Percentiles rank a stretch among this genome's conserved stretches.
Evolutionary conservation across 2,888 invertebrate species (phyloP).

Genomic region (Tetheella fluctuosa): DNA sequence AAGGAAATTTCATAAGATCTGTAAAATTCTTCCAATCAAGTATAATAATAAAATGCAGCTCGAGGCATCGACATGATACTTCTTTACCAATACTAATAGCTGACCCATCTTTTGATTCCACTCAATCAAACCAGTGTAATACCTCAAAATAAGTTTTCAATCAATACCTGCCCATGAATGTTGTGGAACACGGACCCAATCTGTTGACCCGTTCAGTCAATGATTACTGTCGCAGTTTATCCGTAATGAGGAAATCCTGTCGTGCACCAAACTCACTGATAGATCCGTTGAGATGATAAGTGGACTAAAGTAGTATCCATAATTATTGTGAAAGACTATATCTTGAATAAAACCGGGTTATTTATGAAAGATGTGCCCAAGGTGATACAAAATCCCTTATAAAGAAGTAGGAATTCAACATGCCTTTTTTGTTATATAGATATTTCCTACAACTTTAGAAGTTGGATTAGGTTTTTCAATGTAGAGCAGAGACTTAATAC

Average conservation of each 20-base stretch:
- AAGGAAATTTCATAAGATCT: too few relatives aligned
- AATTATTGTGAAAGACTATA: not conserved
- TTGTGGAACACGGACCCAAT: slow-evolving; percentile 4
- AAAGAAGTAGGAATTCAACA: too few relatives aligned
- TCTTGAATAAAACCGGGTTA: not conserved
- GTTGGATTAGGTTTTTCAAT: too few relatives aligned
- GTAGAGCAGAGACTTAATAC: too few relatives aligned
- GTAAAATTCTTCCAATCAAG: too few relatives aligned
- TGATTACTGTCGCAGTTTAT: slow-evolving; percentile 3
- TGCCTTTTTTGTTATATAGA: too few relatives aligned
- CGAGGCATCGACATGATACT: too few relatives aligned
- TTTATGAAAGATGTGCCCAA: not conserved
- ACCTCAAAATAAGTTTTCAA: not conserved
- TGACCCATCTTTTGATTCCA: too few relatives aligned
- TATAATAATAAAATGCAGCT: too few relatives aligned
- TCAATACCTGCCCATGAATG: not conserved
- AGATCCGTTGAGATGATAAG: not conserved
- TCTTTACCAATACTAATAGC: too few relatives aligned
- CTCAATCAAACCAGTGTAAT: not conserved
- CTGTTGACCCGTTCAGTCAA: slow-evolving; percentile 14
- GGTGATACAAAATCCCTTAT: not conserved
- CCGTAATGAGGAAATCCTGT: slow-evolving; percentile 7
- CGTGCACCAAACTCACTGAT: not conserved
- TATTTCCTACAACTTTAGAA: too few relatives aligned
- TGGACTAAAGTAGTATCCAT: not conserved